Conservation (phyloP, 1,140 invertebrate genomes). For the Uloborus diversus region DNA sequence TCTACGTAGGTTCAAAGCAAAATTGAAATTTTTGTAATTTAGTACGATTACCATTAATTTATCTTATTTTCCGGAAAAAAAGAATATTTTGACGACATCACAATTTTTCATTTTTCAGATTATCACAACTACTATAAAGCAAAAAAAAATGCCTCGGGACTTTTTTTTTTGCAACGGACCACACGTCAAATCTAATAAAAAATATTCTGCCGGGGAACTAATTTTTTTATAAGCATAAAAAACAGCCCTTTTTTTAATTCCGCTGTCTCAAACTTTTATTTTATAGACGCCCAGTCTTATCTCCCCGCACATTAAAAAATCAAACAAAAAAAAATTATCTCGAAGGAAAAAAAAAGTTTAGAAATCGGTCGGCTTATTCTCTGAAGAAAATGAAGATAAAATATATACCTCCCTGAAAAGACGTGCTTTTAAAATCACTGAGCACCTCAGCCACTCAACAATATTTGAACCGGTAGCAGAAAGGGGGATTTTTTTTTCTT, state of each 20-base stretch:
- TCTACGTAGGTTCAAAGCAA: too few species aligned
- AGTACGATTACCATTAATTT: too few species aligned
- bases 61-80: too few species aligned
- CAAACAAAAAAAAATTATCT: background rate
- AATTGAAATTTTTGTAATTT: too few species aligned
- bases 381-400: background rate
- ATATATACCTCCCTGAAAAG: background rate
- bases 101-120: too few species aligned
- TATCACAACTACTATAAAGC: too few species aligned
- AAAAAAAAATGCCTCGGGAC: too few species aligned
- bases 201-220: background rate
- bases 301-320: background rate
- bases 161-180: too few species aligned
- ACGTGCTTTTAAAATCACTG: constrained; percentile 33
- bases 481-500: background rate
- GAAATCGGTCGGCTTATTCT: background rate
- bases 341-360: background rate
- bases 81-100: too few species aligned
- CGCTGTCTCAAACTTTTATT: background rate
- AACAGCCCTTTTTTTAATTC: background rate
- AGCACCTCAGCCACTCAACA: constrained; percentile 1
- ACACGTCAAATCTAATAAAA: background rate
- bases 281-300: background rate
- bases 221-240: background rate
- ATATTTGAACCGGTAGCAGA: constrained; percentile 22